Evolutionary conservation across 2,888 invertebrate genomes (phyloP).

Genomic region (Eremobia ochroleuca): DNA sequence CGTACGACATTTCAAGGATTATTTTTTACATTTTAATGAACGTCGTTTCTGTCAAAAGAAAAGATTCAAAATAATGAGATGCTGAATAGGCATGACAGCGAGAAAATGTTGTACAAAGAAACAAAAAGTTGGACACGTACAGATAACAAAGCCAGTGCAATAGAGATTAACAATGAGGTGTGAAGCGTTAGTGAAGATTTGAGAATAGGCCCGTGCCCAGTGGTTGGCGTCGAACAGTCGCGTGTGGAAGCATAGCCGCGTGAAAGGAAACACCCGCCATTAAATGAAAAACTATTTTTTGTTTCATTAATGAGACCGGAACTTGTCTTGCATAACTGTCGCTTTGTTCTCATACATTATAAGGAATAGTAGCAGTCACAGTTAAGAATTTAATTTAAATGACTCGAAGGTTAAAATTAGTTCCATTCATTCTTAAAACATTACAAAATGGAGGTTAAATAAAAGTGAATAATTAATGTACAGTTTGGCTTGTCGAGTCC

Average conservation of each 20-base stretch:
- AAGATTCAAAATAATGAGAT: constrained; percentile 21
- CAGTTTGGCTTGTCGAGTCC: constrained; percentile 26
- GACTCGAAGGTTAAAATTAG: not conserved
- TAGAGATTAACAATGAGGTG: constrained; percentile 30
- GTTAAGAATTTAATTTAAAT: constrained; percentile 22
- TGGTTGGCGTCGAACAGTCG: constrained; percentile 30
- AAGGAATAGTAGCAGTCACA: constrained; percentile 6
- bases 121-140: constrained; percentile 10
- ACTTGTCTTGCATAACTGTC: constrained; percentile 43
- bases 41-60: constrained; percentile 22
- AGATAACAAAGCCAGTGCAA: constrained; percentile 22
- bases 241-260: constrained; percentile 31
- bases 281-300: constrained; percentile 46
- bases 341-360: constrained; percentile 15
- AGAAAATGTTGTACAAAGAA: constrained; percentile 10
- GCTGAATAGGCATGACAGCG: constrained; percentile 21
- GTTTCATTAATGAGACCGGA: constrained; percentile 38
- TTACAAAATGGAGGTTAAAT: constrained; percentile 37
- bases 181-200: constrained; percentile 31
- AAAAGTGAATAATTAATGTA: constrained; percentile 46
- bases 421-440: constrained; percentile 7
- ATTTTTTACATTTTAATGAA: constrained; percentile 22
- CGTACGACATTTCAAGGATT: constrained; percentile 30
- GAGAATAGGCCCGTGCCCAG: constrained; percentile 22
- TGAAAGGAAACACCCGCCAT: constrained; percentile 46